Base-by-base conservation (phyloP, 2,113 vertebrate genomes). In the Leuciscus idus region DNA sequence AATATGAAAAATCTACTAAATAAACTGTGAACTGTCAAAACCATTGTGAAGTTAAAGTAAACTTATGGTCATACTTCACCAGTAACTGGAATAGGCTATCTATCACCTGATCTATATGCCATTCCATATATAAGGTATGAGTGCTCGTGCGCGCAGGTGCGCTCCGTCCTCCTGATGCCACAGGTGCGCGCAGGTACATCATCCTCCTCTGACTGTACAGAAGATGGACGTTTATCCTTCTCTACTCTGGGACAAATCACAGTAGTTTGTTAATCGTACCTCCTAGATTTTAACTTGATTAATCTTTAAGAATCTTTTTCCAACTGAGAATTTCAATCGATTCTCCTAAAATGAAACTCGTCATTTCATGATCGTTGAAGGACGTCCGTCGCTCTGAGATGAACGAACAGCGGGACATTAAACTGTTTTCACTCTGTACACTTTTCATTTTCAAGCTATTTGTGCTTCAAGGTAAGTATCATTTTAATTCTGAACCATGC, bases 371-470 rank as follows among this genome's bases (percentile, higher is more conserved):
- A 88, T 90, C 85, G 90, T 94, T 93, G 89, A 93, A 90, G 94
- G 94, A 95, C 94, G 90, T 88, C 92, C 95, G 90, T 88, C 92
- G 87, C 85, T 93, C 93, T 97, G 97, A 98, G 95, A 99, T 99
- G 98, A 98, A 96, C 94, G 92, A 96, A 93, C 95, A 94, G 95
- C 94, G 95, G 94, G 96, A 95, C 91, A 90, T 96, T 93, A 96
- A 95, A 95, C 96, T 96, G 92, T 96, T 97, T 97, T 95, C 96
- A 95, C 96, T 93, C 1, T 93, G 96, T 95, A 95, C 93, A 92
- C 94, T 97, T 88, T 95, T 96, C 90, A 85, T 98, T 94, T 95
- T 94, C 89, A 93, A 97, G 89, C 94, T 98, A 81, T 94, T 95
- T 89, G 92, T 95, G 76, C 91, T 96, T 85, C 95, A 96, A 96